These are phyloP conservation scores for Zonitis immaculata DNA, from an alignment of 2,888 invertebrate genomes.

Conservation along the genomic window DNA sequence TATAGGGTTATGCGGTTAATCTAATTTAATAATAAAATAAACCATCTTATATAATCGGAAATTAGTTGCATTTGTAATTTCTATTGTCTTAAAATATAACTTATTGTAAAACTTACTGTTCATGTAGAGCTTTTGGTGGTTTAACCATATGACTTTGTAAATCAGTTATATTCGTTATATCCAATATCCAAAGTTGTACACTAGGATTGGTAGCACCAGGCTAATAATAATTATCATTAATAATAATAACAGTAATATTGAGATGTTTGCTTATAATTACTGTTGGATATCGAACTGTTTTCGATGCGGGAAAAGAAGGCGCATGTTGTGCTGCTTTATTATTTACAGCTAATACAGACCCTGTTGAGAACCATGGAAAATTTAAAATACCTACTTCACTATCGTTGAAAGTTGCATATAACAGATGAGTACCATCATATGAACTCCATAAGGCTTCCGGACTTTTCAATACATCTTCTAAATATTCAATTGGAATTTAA, in stretches of 20 bases:
- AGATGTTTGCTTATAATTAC: too few species aligned
- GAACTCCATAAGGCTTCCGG: slow-evolving; percentile 86
- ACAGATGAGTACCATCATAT: slow-evolving; percentile 72
- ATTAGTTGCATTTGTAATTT: not conserved
- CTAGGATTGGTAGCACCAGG: slow-evolving; percentile 84
- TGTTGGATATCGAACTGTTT: slow-evolving; percentile 79
- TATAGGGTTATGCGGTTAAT: too few species aligned
- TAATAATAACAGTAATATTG: not conserved
- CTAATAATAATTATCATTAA: slow-evolving; percentile 43
- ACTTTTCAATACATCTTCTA: slow-evolving; percentile 78
- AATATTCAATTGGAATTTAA: slow-evolving; percentile 45
- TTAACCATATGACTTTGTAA: slow-evolving; percentile 63
- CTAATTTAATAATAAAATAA: not conserved
- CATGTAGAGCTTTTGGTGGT: slow-evolving; percentile 70
- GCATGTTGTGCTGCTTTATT: slow-evolving; percentile 51
- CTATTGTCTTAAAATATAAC: not conserved
- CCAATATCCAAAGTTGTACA: slow-evolving; percentile 76
- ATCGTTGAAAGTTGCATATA: slow-evolving; percentile 86
- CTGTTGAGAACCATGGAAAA: slow-evolving; percentile 77
- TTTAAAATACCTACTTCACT: slow-evolving; percentile 69
- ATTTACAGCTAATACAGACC: slow-evolving; percentile 58
- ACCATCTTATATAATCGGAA: not conserved
- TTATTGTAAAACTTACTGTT: slow-evolving; percentile 71
- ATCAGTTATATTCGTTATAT: slow-evolving; percentile 63
- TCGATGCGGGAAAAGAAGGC: slow-evolving; percentile 69